These are phyloP conservation scores for Oxygymnocypris stewartii DNA, from an alignment of 2,113 vertebrate species.

Conservation along the genomic window DNA sequence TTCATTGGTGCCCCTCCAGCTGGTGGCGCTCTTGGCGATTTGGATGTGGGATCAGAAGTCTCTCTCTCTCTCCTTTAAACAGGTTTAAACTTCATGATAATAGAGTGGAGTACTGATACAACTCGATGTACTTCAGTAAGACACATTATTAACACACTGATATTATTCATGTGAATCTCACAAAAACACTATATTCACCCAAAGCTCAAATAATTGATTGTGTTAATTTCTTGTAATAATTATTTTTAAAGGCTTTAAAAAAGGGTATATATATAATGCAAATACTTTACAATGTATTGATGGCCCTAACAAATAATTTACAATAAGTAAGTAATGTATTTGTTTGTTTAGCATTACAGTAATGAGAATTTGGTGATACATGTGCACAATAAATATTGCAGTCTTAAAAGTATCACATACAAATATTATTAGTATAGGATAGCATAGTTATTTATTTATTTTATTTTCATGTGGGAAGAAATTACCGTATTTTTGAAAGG, in stretches of 20 bases:
- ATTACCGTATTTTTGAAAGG: not conserved
- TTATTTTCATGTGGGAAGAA: not conserved
- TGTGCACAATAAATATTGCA: not conserved
- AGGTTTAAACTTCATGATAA: conserved; percentile 37
- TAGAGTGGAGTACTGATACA: conserved; percentile 47
- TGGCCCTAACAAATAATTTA: not conserved
- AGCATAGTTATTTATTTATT: too few relatives aligned
- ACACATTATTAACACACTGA: not conserved
- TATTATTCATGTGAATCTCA: not conserved
- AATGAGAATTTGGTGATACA: not conserved
- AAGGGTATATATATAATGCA: too few relatives aligned
- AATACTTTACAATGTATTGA: too few relatives aligned
- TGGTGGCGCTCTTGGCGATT: not conserved
- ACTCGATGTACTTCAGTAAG: conserved; percentile 48
- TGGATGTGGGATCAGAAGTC: not conserved
- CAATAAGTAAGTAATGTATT: not conserved
- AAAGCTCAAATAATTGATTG: not conserved
- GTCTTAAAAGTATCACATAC: too few relatives aligned
- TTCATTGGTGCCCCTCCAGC: too few relatives aligned
- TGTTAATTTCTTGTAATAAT: too few relatives aligned
- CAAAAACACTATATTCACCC: not conserved
- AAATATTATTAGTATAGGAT: too few relatives aligned
- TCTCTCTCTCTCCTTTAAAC: not conserved
- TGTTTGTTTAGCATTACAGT: not conserved
- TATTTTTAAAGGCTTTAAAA: too few relatives aligned